Evolutionary conservation across 2,888 invertebrate species (phyloP).

Genomic region (Lottia gigantea): DNA sequence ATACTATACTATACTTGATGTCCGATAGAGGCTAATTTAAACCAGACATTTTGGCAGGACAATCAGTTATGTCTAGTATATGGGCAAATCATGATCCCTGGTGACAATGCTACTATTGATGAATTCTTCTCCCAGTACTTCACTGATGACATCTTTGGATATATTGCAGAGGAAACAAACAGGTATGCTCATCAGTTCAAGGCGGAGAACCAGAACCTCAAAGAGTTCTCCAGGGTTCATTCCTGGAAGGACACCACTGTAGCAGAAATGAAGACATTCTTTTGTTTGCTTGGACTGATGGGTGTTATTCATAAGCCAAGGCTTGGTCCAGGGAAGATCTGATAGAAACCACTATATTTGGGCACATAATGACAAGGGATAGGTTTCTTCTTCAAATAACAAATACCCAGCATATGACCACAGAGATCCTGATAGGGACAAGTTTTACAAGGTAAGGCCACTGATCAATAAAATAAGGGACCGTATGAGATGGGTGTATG

Average conservation of each 20-base stretch:
- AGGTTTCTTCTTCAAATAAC: conserved; percentile 17
- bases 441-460: conserved; percentile 18
- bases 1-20: no score
- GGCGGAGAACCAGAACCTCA: not conserved
- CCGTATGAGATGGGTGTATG: not conserved
- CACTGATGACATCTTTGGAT: conserved; percentile 4
- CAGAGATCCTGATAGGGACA: conserved; percentile 6
- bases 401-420: conserved; percentile 1
- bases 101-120: conserved; percentile 2
- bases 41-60: no score
- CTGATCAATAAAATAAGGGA: not conserved
- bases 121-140: conserved; percentile 10
- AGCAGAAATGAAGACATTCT: conserved; percentile 14
- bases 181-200: conserved; percentile 8
- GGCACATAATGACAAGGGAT: conserved; percentile 17
- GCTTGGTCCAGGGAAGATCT: conserved; percentile 7
- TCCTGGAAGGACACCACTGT: not conserved
- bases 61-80: no score
- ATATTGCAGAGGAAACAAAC: conserved; percentile 15
- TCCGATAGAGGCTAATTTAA: no score
- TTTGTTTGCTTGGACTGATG: conserved; percentile 10
- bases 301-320: conserved; percentile 15
- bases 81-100: no score
- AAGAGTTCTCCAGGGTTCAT: no score
- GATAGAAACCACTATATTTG: conserved; percentile 3